phyloP scores from a whole-genome alignment of 2,888 invertebrate species.

The Carabus problematicus region DNA sequence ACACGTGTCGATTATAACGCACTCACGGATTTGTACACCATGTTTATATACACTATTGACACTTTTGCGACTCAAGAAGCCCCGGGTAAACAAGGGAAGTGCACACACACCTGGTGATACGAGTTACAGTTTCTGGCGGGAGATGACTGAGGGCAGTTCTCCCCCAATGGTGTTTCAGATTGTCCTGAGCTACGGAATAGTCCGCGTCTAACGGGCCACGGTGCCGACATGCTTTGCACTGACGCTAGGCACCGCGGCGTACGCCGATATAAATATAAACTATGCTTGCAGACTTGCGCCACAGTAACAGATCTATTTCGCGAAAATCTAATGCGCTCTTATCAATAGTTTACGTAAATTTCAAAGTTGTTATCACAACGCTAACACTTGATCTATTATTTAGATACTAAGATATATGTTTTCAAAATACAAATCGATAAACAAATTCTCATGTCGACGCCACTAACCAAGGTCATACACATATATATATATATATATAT shows the following conservation, averaged over 20 bases:
- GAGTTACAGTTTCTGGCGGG: conserved; percentile 15
- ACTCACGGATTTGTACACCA: no score
- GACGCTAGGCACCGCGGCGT: conserved; percentile 20
- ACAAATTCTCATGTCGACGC: no score
- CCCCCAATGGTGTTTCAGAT: conserved; percentile 49
- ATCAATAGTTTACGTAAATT: no score
- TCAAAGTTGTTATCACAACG: no score
- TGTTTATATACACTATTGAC: no score
- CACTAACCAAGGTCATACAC: no score
- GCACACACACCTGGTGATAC: conserved; percentile 2
- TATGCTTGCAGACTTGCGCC: conserved; percentile 15
- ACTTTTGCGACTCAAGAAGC: not conserved
- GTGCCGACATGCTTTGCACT: conserved; percentile 64
- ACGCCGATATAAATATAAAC: conserved; percentile 24
- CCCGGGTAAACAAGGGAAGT: not conserved
- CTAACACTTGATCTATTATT: no score
- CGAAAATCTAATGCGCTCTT: no score
- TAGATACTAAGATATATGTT: no score
- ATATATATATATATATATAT: no score
- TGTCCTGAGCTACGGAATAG: conserved; percentile 61
- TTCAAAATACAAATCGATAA: no score
- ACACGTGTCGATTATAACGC: no score
- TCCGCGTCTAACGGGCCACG: conserved; percentile 77
- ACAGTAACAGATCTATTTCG: not conserved
- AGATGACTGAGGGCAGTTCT: conserved; percentile 5